Percentiles rank a stretch among this genome's conserved stretches.
Evolutionary conservation across 2,113 vertebrate species (phyloP).

Genomic region (Nerophis ophidion): DNA sequence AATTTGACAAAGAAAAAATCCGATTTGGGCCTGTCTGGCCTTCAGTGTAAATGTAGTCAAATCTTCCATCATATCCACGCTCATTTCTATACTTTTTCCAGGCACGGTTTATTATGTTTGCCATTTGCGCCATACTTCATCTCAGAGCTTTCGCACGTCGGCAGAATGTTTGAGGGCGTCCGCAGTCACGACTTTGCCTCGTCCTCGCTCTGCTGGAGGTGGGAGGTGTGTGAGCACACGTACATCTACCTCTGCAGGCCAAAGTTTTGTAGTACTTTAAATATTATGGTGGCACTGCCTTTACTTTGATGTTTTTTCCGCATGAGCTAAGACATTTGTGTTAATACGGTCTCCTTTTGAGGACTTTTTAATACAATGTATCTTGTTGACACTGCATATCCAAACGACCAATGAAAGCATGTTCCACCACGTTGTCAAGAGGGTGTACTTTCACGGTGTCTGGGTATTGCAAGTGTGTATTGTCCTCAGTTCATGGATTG

Average conservation of each 20-base stretch:
- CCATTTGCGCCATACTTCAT: slow-evolving; percentile 38
- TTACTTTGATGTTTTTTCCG: not conserved
- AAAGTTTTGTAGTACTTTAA: not conserved
- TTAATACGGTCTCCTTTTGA: not conserved
- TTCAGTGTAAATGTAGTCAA: no score
- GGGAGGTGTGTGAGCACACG: slow-evolving; percentile 45
- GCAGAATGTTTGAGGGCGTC: slow-evolving; percentile 61
- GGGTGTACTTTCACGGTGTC: no score
- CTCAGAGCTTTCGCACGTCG: slow-evolving; percentile 40
- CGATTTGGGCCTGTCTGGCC: no score
- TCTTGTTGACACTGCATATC: no score
- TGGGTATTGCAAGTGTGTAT: no score
- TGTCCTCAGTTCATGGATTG: no score
- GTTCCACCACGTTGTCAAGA: no score
- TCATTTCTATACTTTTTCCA: not conserved
- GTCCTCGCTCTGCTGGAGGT: slow-evolving; percentile 35
- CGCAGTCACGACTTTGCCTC: slow-evolving; percentile 54
- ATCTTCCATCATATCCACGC: no score
- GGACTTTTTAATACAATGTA: no score
- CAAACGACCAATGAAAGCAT: no score
- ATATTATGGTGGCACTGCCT: not conserved
- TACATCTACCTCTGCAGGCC: not conserved
- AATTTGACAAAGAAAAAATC: no score
- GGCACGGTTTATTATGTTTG: not conserved
- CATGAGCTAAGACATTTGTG: not conserved